Base-by-base conservation (phyloP, 2,888 invertebrate species). In the Ophioninae sp. region DNA sequence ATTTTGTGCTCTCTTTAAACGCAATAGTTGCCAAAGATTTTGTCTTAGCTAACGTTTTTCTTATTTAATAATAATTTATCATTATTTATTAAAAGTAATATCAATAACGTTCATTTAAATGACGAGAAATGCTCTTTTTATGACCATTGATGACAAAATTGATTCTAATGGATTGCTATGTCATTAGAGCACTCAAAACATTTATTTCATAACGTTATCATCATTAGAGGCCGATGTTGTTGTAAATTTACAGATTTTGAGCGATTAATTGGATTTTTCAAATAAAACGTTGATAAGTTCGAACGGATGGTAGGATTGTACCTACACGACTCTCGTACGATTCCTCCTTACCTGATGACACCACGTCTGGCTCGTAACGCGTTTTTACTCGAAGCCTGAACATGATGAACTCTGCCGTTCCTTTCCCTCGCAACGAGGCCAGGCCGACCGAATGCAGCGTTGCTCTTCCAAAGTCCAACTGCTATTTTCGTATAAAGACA, bases 341-440 rank as follows among this genome's bases (percentile, higher is more conserved):
- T 51, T 51, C 23, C 0, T 23, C 6, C 3, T 75, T 86, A 90
- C 91, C 90, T 90, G 87, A 98, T 97, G 71, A 98, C 98, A 69
- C 97, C 96, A 51, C 97, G 95, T 23, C 98, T 94, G 39, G 97
- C 97, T 74, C 96, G 95, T 83, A 98, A 93, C 13, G 97, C 96
- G 91, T 96, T 96, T 88, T 95, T 96, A 72, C 96, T 96, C 69
- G 96, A 94, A 87, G 95, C 95, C 51, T 96, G 95, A 89, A 96
- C 94, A 90, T 95, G 95, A 79, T 94, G 93, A 6, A 88, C 74
- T 37, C 87, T 83, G n/a, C 87, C 88, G 64, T 89, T 88, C 69
- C 86, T 85, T 41, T 85, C 85, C 37, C 85, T 87, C 13, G 87
- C 86, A 10, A 89, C 85, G 6, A 90, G 77, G 6, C 88, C 90